Evolutionary conservation across 2,888 invertebrate species (phyloP).

Genomic region (Lasioglossum lativentre): DNA sequence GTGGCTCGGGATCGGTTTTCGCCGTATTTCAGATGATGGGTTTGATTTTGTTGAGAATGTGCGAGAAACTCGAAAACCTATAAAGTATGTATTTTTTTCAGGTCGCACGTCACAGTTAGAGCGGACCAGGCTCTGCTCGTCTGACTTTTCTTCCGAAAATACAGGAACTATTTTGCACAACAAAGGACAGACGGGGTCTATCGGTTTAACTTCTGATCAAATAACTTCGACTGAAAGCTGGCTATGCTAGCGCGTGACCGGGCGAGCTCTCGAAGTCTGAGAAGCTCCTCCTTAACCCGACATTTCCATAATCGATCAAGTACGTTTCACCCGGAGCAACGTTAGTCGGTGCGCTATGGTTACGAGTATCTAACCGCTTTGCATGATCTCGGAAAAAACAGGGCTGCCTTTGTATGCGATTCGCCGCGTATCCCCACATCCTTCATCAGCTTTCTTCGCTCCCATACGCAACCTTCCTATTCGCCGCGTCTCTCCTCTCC

Average conservation of each 20-base stretch:
- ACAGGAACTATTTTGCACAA: neutral
- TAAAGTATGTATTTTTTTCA: no score
- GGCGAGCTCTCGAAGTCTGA: constrained; percentile 39
- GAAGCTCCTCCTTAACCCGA: constrained; percentile 32
- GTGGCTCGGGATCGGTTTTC: no score
- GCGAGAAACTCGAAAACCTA: no score
- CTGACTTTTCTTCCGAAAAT: neutral
- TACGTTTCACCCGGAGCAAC: constrained; percentile 36
- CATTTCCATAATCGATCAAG: constrained; percentile 67
- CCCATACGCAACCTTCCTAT: constrained; percentile 7
- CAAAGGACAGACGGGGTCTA: neutral
- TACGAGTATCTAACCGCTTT: constrained; percentile 39
- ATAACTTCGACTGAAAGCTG: constrained; percentile 39
- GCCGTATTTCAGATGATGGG: no score
- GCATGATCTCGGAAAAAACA: constrained; percentile 56
- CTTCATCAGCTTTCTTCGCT: constrained; percentile 46
- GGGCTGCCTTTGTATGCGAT: constrained; percentile 46
- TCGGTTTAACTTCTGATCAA: constrained; percentile 12
- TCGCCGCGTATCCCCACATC: constrained; percentile 34
- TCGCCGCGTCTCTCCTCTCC: neutral
- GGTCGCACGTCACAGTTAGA: no score
- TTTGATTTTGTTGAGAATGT: no score
- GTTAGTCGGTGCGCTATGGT: constrained; percentile 50
- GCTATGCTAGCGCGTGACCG: constrained; percentile 38
- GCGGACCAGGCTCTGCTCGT: no score